Percentiles rank a stretch among this genome's conserved stretches.
phyloP scores from a whole-genome alignment of 2,113 vertebrate species.

The Lepisosteus osseus region DNA sequence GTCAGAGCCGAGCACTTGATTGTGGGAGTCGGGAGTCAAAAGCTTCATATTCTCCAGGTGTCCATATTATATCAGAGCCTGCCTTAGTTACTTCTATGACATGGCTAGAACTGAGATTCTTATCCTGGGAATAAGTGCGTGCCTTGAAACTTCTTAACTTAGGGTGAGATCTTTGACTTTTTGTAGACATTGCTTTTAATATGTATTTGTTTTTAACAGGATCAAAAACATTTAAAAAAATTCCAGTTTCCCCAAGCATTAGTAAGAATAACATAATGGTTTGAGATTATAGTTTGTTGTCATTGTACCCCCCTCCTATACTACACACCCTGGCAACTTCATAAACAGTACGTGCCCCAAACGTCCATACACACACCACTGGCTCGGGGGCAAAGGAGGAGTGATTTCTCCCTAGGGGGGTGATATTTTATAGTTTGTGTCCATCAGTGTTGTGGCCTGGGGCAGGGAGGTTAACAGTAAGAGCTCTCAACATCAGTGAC shows the following conservation, averaged over 20 bases:
- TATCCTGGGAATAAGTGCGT: too few relatives aligned
- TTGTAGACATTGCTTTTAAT: too few relatives aligned
- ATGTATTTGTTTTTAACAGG: too few relatives aligned
- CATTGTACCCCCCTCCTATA: neutral
- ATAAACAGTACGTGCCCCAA: conserved; percentile 9
- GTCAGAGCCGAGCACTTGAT: neutral
- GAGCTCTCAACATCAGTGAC: conserved; percentile 75
- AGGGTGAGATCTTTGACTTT: too few relatives aligned
- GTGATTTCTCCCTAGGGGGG: conserved; percentile 69
- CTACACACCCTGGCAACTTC: conserved; percentile 19
- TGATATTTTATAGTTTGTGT: conserved; percentile 84
- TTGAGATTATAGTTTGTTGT: too few relatives aligned
- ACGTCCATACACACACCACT: conserved; percentile 46
- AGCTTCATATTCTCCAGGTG: neutral
- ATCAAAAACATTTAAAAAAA: too few relatives aligned
- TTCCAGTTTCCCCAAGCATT: too few relatives aligned
- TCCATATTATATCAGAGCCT: neutral
- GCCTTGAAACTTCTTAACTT: too few relatives aligned
- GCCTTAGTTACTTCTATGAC: too few relatives aligned
- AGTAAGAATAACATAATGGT: too few relatives aligned
- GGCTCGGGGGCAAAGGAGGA: conserved; percentile 64
- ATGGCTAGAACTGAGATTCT: too few relatives aligned
- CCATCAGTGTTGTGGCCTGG: conserved; percentile 71
- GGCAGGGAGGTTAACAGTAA: conserved; percentile 76
- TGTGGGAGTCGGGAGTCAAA: neutral